Percentiles rank a stretch among this genome's conserved stretches.
These are phyloP conservation scores for Lordiphosa collinella DNA, from an alignment of 1,140 invertebrate species.

Conservation along the genomic window DNA sequence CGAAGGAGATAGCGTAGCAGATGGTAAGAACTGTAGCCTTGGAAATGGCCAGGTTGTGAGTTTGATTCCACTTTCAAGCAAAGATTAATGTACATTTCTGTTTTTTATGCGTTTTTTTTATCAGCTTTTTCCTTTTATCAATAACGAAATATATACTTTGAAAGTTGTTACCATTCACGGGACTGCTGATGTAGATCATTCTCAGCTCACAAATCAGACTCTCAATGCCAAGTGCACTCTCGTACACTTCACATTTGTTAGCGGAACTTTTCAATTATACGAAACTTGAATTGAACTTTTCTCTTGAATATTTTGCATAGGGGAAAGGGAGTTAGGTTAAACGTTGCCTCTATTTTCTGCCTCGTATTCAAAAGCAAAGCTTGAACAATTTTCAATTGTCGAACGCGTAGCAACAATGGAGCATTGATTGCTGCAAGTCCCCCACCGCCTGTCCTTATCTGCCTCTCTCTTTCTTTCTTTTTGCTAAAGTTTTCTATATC, in stretches of 20 bases:
- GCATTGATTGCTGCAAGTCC: constrained; percentile 54
- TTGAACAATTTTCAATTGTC: constrained; percentile 59
- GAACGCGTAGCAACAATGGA: constrained; percentile 67
- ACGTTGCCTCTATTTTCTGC: constrained; percentile 7
- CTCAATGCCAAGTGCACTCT: constrained; percentile 1
- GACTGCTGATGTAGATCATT: too few relatives aligned
- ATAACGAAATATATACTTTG: too few relatives aligned
- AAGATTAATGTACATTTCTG: too few relatives aligned
- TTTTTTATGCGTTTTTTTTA: too few relatives aligned
- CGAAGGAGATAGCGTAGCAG: too few relatives aligned
- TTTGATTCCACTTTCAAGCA: too few relatives aligned
- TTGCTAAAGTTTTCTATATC: not conserved
- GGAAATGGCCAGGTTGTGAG: too few relatives aligned
- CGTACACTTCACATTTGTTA: not conserved
- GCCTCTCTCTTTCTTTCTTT: too few relatives aligned
- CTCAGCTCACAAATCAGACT: too few relatives aligned
- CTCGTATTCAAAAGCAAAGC: not conserved
- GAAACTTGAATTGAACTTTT: not conserved
- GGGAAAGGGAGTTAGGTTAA: constrained; percentile 14
- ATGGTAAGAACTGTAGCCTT: too few relatives aligned
- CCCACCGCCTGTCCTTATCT: not conserved
- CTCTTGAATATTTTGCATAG: not conserved
- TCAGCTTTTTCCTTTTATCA: too few relatives aligned
- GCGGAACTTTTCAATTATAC: constrained; percentile 7
- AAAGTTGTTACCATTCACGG: too few relatives aligned